Base-by-base conservation (phyloP, 2,797 vertebrate species). In the Hemibagrus guttatus region DNA sequence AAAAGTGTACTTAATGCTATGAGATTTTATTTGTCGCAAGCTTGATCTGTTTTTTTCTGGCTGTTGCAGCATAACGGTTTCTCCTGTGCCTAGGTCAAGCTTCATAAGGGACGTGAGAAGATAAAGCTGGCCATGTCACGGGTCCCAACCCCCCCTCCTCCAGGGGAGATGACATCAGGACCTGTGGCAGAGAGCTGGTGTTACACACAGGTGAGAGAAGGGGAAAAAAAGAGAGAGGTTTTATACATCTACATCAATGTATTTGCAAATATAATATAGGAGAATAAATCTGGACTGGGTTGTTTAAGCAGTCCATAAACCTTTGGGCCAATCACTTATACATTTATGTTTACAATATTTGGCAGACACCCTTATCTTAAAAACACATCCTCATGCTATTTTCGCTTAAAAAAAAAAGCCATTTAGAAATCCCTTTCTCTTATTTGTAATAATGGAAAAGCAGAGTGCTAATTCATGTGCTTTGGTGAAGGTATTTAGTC, bases 121-220 rank as follows among this genome's bases (percentile, higher is more conserved):
- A 72, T 86, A 84, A 89, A 90, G 93, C 97, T 98, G 97, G 98
- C 97, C 97, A 99, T 99, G 98, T 99, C 98, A 96, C 98, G 97
- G 96, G 98, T 99, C 94, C 97, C 98, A 92, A 99, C 98, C 96
- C 98, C 98, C 94, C 98, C 98, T 95, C 98, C 98, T 95, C 97
- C 98, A 94, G 97, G 98, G 95, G 98, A 99, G 95, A 99, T 99
- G 98, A 98, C 98, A 95, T 98, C 97, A 93, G 98, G 98, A 93
- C 98, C 98, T 39, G 98, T 99, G 94, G 98, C 98, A 68, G 98
- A 99, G 95, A 99, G 97, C 96, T 99, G 98, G 98, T 99, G 98
- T 95, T 99, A 99, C 93, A 98, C 98, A 90, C 98, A 99, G 94
- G 96, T 96, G 88, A 91, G 87, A 46, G n/a, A n/a, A n/a, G n/a